These are phyloP conservation scores for Eupithecia pulchellata DNA, from an alignment of 2,888 invertebrate species.

Conservation along the genomic window DNA sequence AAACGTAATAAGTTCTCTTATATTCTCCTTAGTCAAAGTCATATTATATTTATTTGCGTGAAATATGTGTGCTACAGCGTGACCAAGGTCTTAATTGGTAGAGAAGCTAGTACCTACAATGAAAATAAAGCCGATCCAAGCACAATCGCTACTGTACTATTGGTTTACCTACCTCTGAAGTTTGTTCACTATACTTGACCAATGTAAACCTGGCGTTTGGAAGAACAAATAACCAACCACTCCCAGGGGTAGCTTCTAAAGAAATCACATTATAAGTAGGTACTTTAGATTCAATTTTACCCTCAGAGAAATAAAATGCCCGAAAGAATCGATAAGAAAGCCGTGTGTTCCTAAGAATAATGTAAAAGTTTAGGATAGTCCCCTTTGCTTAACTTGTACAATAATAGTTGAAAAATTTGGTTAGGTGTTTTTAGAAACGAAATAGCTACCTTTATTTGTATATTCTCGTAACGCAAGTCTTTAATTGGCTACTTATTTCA, in stretches of 20 bases:
- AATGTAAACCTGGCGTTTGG: constrained; percentile 20
- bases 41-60: no score
- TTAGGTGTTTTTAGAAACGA: not conserved
- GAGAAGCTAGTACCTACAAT: not conserved
- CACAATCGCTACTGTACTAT: not conserved
- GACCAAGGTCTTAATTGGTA: no score
- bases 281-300: constrained; percentile 16
- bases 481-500: not conserved
- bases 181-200: constrained; percentile 31
- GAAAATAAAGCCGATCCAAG: not conserved
- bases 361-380: not conserved
- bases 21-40: not conserved
- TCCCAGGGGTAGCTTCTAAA: constrained; percentile 11
- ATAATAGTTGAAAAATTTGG: not conserved
- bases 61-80: no score
- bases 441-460: not conserved
- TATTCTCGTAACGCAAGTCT: not conserved
- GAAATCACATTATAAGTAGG: constrained; percentile 9
- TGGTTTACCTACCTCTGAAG: not conserved
- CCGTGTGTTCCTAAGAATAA: not conserved
- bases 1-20: not conserved
- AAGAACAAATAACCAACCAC: constrained; percentile 42
- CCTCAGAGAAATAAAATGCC: constrained; percentile 3
- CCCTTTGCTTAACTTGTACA: not conserved
- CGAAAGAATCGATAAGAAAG: not conserved